These are phyloP conservation scores for Bryconaethiops microstoma DNA, from an alignment of 2,797 vertebrate genomes.

Conservation along the genomic window DNA sequence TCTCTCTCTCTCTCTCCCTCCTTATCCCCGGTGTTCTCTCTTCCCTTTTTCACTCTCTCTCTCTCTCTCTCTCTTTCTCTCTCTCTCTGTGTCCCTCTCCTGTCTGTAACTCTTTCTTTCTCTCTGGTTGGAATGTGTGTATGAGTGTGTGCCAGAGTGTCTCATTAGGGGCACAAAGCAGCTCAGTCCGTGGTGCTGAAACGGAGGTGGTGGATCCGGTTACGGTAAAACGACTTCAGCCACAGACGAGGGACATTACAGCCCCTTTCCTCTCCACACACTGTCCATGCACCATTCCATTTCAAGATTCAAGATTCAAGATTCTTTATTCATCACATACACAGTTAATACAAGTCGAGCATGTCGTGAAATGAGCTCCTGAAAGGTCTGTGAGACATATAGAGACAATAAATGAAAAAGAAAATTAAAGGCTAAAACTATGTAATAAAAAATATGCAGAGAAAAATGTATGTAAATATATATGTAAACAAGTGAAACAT, in stretches of 20 bases:
- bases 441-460: too few species aligned
- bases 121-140: constrained; percentile 52
- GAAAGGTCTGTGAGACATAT: too few species aligned
- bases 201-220: constrained; percentile 70
- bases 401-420: too few species aligned
- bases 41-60: background rate
- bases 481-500: too few species aligned
- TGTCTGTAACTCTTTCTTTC: constrained; percentile 13
- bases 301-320: background rate
- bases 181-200: constrained; percentile 74
- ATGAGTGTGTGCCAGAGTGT: constrained; percentile 51
- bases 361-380: too few species aligned
- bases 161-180: constrained; percentile 79
- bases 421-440: too few species aligned
- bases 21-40: constrained; percentile 1
- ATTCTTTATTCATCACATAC: too few species aligned
- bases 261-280: background rate
- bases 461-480: too few species aligned
- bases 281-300: background rate
- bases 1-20: background rate
- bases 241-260: background rate
- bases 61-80: too few species aligned
- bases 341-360: too few species aligned
- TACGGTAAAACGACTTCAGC: constrained; percentile 58
- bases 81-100: background rate